Evolutionary conservation across 2,113 vertebrate genomes (phyloP).

Genomic region (Aviceda subcristata): DNA sequence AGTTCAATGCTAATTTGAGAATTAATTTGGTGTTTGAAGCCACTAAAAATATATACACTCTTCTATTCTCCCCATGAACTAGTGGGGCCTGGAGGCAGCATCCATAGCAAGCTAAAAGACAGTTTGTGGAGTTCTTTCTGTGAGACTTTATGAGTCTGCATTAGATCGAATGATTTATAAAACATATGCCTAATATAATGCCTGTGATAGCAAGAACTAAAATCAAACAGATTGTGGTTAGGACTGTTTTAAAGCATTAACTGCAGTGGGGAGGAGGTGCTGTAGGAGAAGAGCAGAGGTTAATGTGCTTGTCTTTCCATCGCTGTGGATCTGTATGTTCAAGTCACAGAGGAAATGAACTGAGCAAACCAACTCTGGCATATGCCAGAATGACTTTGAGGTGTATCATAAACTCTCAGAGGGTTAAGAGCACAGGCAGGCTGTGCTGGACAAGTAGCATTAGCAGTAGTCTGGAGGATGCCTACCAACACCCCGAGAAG

Average conservation of each 20-base stretch:
- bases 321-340: neutral
- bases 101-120: neutral
- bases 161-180: neutral
- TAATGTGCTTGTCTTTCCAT: neutral
- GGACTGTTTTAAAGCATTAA: neutral
- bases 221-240: neutral
- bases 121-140: neutral
- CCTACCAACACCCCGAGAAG: neutral
- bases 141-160: neutral
- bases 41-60: neutral
- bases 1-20: conserved; percentile 18
- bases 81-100: neutral
- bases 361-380: neutral
- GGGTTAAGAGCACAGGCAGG: neutral
- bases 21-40: neutral
- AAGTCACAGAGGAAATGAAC: neutral
- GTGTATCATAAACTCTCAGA: neutral
- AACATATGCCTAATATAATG: neutral
- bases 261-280: neutral
- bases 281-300: neutral
- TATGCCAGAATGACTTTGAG: neutral
- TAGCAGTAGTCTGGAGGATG: neutral
- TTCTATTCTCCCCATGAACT: neutral
- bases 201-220: neutral
- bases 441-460: neutral